These are phyloP conservation scores for Euborellia annulipes DNA, from an alignment of 1,140 invertebrate genomes.

Conservation along the genomic window DNA sequence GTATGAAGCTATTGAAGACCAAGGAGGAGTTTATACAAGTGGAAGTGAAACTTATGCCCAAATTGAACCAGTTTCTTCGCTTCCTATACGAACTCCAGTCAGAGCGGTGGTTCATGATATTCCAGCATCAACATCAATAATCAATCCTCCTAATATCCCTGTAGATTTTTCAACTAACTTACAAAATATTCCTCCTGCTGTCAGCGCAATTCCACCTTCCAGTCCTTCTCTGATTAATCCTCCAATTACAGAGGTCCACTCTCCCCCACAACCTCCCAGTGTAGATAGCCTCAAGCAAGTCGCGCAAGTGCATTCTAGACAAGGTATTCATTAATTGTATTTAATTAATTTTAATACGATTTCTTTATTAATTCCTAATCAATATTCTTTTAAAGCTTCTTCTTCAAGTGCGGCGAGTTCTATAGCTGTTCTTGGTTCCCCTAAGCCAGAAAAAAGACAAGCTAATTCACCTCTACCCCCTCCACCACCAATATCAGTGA, in stretches of 20 bases:
- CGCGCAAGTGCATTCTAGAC: slow-evolving; percentile 49
- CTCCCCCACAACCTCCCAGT: slow-evolving; percentile 35
- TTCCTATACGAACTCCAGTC: slow-evolving; percentile 19
- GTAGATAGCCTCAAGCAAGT: slow-evolving; percentile 41
- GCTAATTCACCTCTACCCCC: slow-evolving; percentile 68
- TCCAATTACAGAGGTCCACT: not conserved
- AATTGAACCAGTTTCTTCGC: slow-evolving; percentile 47
- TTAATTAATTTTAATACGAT: not conserved
- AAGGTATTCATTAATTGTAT: slow-evolving; percentile 31
- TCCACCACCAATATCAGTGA: slow-evolving; percentile 33
- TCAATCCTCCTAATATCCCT: slow-evolving; percentile 5
- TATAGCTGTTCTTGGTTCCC: slow-evolving; percentile 54
- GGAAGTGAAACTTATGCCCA: slow-evolving; percentile 81
- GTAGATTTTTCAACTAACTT: too few relatives aligned
- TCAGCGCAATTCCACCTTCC: slow-evolving; percentile 4
- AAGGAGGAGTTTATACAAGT: slow-evolving; percentile 49
- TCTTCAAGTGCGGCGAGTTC: slow-evolving; percentile 60
- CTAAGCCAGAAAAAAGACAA: slow-evolving; percentile 72
- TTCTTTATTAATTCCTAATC: not conserved
- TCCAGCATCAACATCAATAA: slow-evolving; percentile 4
- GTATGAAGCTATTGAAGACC: slow-evolving; percentile 77
- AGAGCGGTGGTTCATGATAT: not conserved
- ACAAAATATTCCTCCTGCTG: too few relatives aligned
- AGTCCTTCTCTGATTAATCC: slow-evolving; percentile 7
- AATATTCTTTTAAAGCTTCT: slow-evolving; percentile 35